A percentile compares a stretch with the other conserved stretches of the same genome.
phyloP scores from a whole-genome alignment of 1,140 invertebrate species.

The Battus philenor region DNA sequence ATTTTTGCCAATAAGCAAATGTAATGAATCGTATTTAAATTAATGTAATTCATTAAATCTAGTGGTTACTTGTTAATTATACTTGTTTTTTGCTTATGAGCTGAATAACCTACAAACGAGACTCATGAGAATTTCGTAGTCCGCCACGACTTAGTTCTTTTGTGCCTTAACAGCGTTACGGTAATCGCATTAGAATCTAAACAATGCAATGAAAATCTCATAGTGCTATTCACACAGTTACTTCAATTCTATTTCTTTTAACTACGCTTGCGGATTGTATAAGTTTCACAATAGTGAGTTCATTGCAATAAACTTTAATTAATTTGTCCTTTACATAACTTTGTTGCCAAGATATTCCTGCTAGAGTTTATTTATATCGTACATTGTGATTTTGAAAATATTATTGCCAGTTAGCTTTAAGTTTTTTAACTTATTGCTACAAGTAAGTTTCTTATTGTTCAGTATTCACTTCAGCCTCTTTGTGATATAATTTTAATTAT shows the following conservation, averaged over 20 bases:
- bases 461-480: too few relatives aligned
- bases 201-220: conserved; percentile 14
- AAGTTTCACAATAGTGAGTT: conserved; percentile 8
- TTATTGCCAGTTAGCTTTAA: too few relatives aligned
- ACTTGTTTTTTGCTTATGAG: neutral
- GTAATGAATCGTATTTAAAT: too few relatives aligned
- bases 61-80: neutral
- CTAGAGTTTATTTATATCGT: too few relatives aligned
- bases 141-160: neutral
- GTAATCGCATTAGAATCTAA: conserved; percentile 15
- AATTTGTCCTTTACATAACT: too few relatives aligned
- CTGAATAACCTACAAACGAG: conserved; percentile 1
- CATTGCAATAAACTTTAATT: neutral
- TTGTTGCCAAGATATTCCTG: too few relatives aligned
- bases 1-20: too few relatives aligned
- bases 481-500: too few relatives aligned
- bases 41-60: too few relatives aligned
- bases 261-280: conserved; percentile 6
- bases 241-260: conserved; percentile 1
- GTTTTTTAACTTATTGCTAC: too few relatives aligned
- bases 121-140: conserved; percentile 1
- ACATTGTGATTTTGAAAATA: too few relatives aligned
- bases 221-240: conserved; percentile 13
- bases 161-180: conserved; percentile 11
- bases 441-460: too few relatives aligned